phyloP scores from a whole-genome alignment of 2,113 vertebrate species.

The Cygnus atratus region DNA sequence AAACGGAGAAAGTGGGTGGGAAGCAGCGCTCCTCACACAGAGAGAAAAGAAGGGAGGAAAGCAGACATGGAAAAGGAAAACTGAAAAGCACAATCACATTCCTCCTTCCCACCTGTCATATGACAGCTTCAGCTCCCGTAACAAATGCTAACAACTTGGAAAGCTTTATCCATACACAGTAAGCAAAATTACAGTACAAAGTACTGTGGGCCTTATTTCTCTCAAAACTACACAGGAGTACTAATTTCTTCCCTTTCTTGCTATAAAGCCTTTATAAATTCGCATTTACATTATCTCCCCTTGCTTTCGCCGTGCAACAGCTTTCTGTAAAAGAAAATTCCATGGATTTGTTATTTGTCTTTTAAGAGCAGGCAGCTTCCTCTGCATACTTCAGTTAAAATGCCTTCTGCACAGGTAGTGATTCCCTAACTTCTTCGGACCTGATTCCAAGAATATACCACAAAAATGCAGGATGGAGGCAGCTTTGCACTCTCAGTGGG shows the following conservation, averaged over 20 bases:
- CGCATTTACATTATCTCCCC: not conserved
- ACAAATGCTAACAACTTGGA: not conserved
- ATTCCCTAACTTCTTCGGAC: not conserved
- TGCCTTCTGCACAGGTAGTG: not conserved
- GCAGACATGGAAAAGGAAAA: not conserved
- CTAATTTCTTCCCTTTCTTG: not conserved
- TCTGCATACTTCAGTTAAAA: not conserved
- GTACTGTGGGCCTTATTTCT: not conserved
- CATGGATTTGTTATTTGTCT: not conserved
- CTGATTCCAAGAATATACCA: not conserved
- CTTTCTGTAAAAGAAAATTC: not conserved
- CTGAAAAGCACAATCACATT: not conserved
- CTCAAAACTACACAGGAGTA: not conserved
- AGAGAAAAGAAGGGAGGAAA: not conserved
- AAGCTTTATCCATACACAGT: not conserved
- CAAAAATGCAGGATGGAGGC: not conserved
- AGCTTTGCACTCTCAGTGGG: not conserved
- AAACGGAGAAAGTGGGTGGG: not conserved
- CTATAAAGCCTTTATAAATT: not conserved
- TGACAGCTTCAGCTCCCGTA: not conserved
- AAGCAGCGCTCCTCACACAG: not conserved
- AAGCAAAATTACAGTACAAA: not conserved
- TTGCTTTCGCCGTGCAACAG: not conserved
- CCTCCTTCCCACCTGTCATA: not conserved
- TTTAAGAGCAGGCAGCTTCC: not conserved